A percentile compares a stretch with the other conserved stretches of the same genome.
Evolutionary conservation across 2,888 invertebrate species (phyloP).

Genomic region (Drosophila phalerata): DNA sequence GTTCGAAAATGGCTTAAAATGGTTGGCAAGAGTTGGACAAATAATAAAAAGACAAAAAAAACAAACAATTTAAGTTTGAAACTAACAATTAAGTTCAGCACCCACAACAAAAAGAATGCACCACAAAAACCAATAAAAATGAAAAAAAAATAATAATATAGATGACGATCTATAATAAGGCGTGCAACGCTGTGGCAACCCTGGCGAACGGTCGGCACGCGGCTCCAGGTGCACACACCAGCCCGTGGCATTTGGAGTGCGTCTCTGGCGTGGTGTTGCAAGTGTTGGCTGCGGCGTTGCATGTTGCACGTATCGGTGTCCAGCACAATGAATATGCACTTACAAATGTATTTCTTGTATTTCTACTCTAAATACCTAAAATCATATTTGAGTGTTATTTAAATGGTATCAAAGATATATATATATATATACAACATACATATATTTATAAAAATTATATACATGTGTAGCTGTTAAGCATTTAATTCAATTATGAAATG

Average conservation of each 20-base stretch:
- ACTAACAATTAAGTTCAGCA: slow-evolving; percentile 42
- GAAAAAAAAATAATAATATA: not conserved
- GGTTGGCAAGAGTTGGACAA: slow-evolving; percentile 72
- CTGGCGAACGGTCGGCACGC: slow-evolving; percentile 43
- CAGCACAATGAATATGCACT: slow-evolving; percentile 39
- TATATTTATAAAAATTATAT: slow-evolving; percentile 48
- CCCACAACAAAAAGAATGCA: slow-evolving; percentile 25
- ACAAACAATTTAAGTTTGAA: slow-evolving; percentile 5
- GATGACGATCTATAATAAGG: not conserved
- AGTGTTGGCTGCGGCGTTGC: slow-evolving; percentile 27
- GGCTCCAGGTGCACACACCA: slow-evolving; percentile 64
- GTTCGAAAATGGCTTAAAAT: slow-evolving; percentile 81
- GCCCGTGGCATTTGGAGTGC: slow-evolving; percentile 70
- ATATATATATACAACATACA: slow-evolving; percentile 24
- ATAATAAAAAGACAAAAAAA: not conserved
- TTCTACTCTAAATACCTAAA: slow-evolving; percentile 20
- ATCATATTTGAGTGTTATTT: slow-evolving; percentile 17
- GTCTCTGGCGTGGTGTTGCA: slow-evolving; percentile 41
- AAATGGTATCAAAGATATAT: slow-evolving; percentile 15
- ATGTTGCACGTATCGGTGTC: slow-evolving; percentile 22
- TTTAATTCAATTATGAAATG: slow-evolving; percentile 68
- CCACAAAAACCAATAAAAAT: slow-evolving; percentile 1
- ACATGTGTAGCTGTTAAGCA: slow-evolving; percentile 74
- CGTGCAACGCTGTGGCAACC: slow-evolving; percentile 31
- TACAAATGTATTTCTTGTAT: slow-evolving; percentile 20